Conservation (phyloP, 1,140 invertebrate genomes). For the Neodiprion virginianus region DNA sequence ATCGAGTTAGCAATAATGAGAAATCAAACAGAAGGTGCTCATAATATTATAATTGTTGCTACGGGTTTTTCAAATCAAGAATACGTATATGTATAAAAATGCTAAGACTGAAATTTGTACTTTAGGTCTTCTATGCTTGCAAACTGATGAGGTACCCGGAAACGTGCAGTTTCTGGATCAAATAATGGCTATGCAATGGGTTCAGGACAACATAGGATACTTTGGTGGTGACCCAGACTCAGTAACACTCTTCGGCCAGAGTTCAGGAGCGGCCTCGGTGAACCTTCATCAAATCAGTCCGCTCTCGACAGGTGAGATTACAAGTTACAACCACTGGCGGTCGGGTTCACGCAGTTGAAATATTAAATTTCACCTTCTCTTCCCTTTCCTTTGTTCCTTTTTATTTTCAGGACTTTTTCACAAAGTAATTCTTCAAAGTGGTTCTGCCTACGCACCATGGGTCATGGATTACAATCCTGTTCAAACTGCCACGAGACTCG, state of each 20-base stretch:
- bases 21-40: too few species aligned
- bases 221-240: slow-evolving; percentile 43
- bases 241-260: slow-evolving; percentile 36
- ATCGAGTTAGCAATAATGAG: too few species aligned
- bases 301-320: slow-evolving; percentile 41
- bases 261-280: slow-evolving; percentile 33
- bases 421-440: slow-evolving; percentile 22
- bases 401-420: slow-evolving; percentile 10
- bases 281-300: slow-evolving; percentile 62
- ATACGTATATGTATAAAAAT: too few species aligned
- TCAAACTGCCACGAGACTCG: not conserved
- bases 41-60: too few species aligned
- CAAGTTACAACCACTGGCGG: too few species aligned
- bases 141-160: not conserved
- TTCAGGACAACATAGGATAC: slow-evolving; percentile 45
- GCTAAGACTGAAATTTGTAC: too few species aligned
- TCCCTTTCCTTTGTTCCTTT: not conserved
- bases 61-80: too few species aligned
- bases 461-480: slow-evolving; percentile 21
- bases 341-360: not conserved
- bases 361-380: not conserved
- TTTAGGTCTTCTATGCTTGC: not conserved
- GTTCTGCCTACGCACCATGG: slow-evolving; percentile 23
- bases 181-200: slow-evolving; percentile 51
- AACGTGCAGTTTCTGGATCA: not conserved